A percentile compares a stretch with the other conserved stretches of the same genome.
phyloP scores from a whole-genome alignment of 2,888 invertebrate genomes.

The Acronicta alni region DNA sequence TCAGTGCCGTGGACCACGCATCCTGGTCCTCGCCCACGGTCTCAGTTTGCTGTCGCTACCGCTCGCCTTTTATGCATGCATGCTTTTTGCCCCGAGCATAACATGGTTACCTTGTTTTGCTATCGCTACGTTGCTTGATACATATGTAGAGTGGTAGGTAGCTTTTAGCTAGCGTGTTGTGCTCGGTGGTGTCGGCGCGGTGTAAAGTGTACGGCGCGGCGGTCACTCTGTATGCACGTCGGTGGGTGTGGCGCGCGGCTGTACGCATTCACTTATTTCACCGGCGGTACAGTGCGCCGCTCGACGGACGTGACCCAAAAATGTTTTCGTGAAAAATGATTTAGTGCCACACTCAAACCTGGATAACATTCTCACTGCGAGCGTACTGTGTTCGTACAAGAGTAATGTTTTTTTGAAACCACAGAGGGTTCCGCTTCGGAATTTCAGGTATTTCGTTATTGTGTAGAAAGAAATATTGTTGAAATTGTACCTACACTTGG shows the following conservation, averaged over 20 bases:
- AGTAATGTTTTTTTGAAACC: conserved; percentile 21
- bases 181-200: conserved; percentile 1
- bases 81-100: conserved; percentile 17
- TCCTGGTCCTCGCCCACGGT: background rate
- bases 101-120: conserved; percentile 25
- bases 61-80: conserved; percentile 9
- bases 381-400: conserved; percentile 1
- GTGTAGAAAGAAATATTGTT: conserved; percentile 14
- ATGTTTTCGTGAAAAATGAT: conserved; percentile 30
- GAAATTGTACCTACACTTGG: background rate
- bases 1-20: background rate
- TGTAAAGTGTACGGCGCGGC: background rate
- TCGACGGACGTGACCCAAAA: conserved; percentile 18
- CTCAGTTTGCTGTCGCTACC: conserved; percentile 4
- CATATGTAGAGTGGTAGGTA: conserved; percentile 11
- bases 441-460: conserved; percentile 11
- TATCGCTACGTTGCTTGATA: conserved; percentile 10
- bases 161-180: conserved; percentile 13
- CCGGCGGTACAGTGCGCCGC: conserved; percentile 3
- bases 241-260: conserved; percentile 6
- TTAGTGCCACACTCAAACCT: conserved; percentile 14
- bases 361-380: conserved; percentile 25
- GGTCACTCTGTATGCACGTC: conserved; percentile 28
- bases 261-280: conserved; percentile 22
- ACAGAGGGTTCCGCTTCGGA: conserved; percentile 11